Evolutionary conservation across 2,888 invertebrate genomes (phyloP).

Genomic region (Tipula confusa): DNA sequence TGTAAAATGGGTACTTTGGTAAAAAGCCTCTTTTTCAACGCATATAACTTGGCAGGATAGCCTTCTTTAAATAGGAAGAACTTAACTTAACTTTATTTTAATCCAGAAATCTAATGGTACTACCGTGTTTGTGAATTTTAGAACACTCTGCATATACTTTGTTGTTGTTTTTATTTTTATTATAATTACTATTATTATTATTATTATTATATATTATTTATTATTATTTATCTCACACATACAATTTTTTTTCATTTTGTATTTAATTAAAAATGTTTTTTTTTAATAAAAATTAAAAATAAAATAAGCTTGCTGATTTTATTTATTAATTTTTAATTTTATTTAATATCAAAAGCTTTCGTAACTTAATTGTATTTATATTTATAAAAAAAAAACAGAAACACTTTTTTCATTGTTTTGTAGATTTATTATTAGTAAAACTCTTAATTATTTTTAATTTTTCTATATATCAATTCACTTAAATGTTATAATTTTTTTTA

Average conservation of each 20-base stretch:
- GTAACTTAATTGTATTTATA: not conserved
- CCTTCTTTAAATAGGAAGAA: too few species aligned
- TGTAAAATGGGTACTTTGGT: too few species aligned
- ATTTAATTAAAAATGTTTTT: slow-evolving; percentile 3
- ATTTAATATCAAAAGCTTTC: slow-evolving; percentile 12
- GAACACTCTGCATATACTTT: too few species aligned
- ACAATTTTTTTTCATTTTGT: not conserved
- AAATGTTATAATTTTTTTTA: not conserved
- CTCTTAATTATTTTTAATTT: not conserved
- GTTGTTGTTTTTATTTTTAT: not conserved
- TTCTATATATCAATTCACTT: slow-evolving; percentile 15
- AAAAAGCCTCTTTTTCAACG: too few species aligned
- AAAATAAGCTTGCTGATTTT: not conserved
- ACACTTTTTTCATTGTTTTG: slow-evolving; percentile 10
- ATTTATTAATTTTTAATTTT: not conserved
- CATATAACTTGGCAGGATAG: too few species aligned
- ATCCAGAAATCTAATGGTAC: too few species aligned
- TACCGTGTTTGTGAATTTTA: too few species aligned
- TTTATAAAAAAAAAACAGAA: not conserved
- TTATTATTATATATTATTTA: too few species aligned
- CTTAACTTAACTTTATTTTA: too few species aligned
- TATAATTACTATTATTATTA: too few species aligned
- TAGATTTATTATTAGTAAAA: not conserved
- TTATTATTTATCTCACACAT: not conserved
- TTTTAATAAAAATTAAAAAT: not conserved